These are phyloP conservation scores for Poecilia picta DNA, from an alignment of 2,797 vertebrate species.

Conservation along the genomic window DNA sequence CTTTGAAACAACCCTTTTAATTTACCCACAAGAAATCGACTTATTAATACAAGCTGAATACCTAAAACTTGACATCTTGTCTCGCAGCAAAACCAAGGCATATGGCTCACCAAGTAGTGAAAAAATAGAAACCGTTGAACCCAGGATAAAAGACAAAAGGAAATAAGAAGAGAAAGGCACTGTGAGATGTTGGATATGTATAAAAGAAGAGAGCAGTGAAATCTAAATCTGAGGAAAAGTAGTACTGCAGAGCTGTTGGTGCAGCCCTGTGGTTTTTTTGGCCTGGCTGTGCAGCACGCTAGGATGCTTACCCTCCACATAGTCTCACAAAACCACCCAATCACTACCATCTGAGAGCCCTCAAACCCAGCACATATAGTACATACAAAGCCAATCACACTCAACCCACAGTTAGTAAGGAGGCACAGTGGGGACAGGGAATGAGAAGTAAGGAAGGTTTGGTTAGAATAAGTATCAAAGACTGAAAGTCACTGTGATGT, in stretches of 20 bases:
- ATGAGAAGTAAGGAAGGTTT: conserved; percentile 33
- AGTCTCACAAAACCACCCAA: conserved; percentile 77
- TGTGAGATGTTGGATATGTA: conserved; percentile 32
- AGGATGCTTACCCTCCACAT: conserved; percentile 78
- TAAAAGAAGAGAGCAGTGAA: conserved; percentile 29
- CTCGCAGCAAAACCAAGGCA: conserved; percentile 48
- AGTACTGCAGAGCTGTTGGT: conserved; percentile 56
- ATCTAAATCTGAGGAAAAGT: conserved; percentile 42
- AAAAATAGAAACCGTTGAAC: conserved; percentile 42
- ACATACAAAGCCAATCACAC: conserved; percentile 73
- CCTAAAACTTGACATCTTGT: conserved; percentile 47
- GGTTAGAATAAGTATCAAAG: conserved; percentile 55
- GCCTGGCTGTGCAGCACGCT: conserved; percentile 75
- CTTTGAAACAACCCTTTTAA: conserved; percentile 16
- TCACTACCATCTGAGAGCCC: conserved; percentile 81
- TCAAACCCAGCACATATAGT: conserved; percentile 66
- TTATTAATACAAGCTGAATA: conserved; percentile 40
- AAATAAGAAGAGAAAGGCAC: conserved; percentile 38
- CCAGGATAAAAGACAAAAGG: conserved; percentile 40
- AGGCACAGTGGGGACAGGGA: conserved; percentile 48
- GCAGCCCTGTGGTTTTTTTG: conserved; percentile 76
- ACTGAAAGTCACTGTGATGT: conserved; percentile 36
- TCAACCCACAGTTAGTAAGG: conserved; percentile 60
- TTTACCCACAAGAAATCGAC: conserved; percentile 33
- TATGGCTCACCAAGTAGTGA: conserved; percentile 30